Evolutionary conservation across 2,888 invertebrate species (phyloP), one percentile per base, ranked within the genome.

Genomic region (Campoletis raptor): DNA sequence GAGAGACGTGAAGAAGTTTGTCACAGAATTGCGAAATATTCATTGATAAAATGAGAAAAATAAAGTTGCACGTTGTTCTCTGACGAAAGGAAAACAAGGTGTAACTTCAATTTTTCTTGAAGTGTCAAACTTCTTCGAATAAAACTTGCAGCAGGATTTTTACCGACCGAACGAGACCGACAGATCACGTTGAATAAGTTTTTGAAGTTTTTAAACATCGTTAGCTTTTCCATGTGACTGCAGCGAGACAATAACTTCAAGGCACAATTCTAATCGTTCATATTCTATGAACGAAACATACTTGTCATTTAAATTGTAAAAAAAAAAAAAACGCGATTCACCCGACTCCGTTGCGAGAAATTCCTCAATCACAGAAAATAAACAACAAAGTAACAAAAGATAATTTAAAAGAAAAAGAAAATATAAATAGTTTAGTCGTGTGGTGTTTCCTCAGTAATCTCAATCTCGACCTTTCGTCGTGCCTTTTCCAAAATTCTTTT

Each of bases 401-500:
- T 15, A 69, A 21, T 45, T 30, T 66, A 76, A 36, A 64, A 64
- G 45, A 57, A 37, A 24, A 73, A 80, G 7, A 52, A 52, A 37
- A 21, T 42, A 9, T 0, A n/a, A 9, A 37, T 48, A 18, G 8
- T 24, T 69, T 21, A 69, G 2, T 79, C 79, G 24, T 24, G 24
- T 36, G 18, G 78, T 66, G 2, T 86, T 84, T 73, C 82, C 15
- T 84, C 21, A 74, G 42, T 15, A 52, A 67, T 66, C 0, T 77
- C 88, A 36, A 54, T 40, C 91, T 97, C 97, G 84, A 96, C 96
- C 94, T 97, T 97, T 94, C 96, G 95, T 77, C 97, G 95, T 70
- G 96, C 97, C 93, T 96, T 96, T 73, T 97, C 97, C 89, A 98
- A 94, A 91, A 97, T 97, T 87, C 96, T 96, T 90, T 96, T 96